Evolutionary conservation across 2,888 invertebrate genomes (phyloP), one percentile per base, ranked within the genome.

Genomic region (Mimumesa dahlbomi): DNA sequence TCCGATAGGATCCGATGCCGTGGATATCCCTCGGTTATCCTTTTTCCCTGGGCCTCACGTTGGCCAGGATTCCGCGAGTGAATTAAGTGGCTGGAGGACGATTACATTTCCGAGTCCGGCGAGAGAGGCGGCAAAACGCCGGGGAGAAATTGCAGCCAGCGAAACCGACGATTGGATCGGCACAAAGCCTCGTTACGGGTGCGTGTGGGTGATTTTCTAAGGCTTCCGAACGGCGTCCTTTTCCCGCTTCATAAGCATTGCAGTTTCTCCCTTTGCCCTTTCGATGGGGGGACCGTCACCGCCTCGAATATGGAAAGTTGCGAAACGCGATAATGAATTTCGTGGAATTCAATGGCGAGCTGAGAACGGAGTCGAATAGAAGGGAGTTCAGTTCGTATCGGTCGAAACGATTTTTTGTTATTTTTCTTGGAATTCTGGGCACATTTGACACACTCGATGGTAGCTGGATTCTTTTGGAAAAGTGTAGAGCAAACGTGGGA

Each of bases 1-100:
- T 75, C 71, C 71, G 71, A 75, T 75, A 53, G 66, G 38, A 67
- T 66, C 43, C 57, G 66, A 75, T 66, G 46, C 54, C 68, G 36
- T 49, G 16, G 74, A 61, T 74, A 70, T 25, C 25, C 25, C 25
- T 25, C 25, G 3, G 4, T 25, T 14, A 6, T 42, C 34, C 63
- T 7, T 40, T 46, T 49, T 31, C n/a, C 16, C n/a, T n/a, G 9
- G 13, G 14, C 52, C 14, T 25, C 14, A 11, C 48, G 21, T n/a
- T 21, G 18, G 19, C 38, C 16, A 25, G 46, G 31, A 50, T 48
- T 53, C 54, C 46, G 25, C 50, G 61, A 36, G 58, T 31, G 74
- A 70, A 70, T 74, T 70, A 74, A 70, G 49, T 66, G 66, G 42
- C 58, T 46, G 65, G 68, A 52, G 53, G 65, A 65, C 75, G 70